Base-by-base conservation (phyloP, 2,797 vertebrate species). In the Acanthurus tractus region DNA sequence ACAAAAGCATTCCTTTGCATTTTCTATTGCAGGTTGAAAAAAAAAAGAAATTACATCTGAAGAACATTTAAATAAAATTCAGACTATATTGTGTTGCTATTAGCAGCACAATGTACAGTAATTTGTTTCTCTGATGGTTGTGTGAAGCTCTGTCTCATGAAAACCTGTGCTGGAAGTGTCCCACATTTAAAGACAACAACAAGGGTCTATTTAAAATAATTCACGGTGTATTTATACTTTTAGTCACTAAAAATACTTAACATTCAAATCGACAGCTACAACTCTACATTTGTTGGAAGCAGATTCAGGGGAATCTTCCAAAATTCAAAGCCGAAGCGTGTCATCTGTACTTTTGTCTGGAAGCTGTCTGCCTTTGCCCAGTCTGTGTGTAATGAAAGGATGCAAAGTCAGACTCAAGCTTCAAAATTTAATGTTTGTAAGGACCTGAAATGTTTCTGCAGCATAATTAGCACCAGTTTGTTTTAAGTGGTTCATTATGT, bases 331-430 rank as follows among this genome's bases (percentile, higher is more conserved):
- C 77, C 79, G 70, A 74, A 68, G 58, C 74, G 80, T 79, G 74
- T 62, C 76, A 76, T 65, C 63, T 71, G 20, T 44, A 74, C 55
- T 73, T 84, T 82, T 64, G 80, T 83, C 81, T 75, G 74, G 76
- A 83, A 81, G 77, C 80, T 65, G 62, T 61, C 65, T 36, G 76
- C 63, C 52, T 73, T 72, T 55, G 66, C 74, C 76, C 70, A 89
- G 77, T 85, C 56, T 81, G 79, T 89, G 61, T 89, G 89, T 93
- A 94, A 95, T 93, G 83, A 94, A 78, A 93, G 88, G 85, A 88
- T 23, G 44, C 81, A 77, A 82, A 80, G 74, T 86, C 76, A 84
- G 69, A 70, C 69, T 56, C 66, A 67, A 52, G 42, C 71, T 86
- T 84, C 84, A 92, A 89, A 93, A 91, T 90, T 89, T 92, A 89